These are phyloP conservation scores for Dasyurus viverrinus DNA, from an alignment of 2,113 vertebrate genomes.

Conservation along the genomic window DNA sequence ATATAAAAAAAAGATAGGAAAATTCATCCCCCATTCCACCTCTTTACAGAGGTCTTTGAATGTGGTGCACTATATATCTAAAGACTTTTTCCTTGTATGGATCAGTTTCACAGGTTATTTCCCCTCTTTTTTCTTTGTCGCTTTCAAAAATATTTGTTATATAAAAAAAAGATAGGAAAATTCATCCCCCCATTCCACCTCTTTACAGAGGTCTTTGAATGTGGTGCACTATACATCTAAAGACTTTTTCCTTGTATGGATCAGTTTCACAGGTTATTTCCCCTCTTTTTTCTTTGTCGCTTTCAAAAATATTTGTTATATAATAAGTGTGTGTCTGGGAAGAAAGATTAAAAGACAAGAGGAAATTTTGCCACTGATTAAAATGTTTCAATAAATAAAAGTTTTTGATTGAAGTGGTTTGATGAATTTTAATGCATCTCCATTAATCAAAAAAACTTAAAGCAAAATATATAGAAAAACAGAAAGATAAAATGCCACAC, in stretches of 20 bases:
- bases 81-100: neutral
- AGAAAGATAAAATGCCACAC: neutral
- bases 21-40: neutral
- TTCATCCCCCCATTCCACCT: neutral
- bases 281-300: too few relatives aligned
- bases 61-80: neutral
- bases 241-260: neutral
- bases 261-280: neutral
- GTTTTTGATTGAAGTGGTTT: neutral
- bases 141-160: neutral
- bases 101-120: neutral
- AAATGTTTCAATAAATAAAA: neutral
- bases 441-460: neutral
- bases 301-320: neutral
- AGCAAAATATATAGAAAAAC: neutral
- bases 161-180: neutral
- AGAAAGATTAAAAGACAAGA: neutral
- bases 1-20: neutral
- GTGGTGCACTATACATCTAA: neutral
- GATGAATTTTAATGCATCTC: neutral
- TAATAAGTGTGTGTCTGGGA: neutral
- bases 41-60: neutral
- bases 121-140: too few relatives aligned
- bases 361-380: neutral
- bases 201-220: neutral